Base-by-base conservation (phyloP, 2,797 vertebrate species). In the Acanthurus leucopareius region DNA sequence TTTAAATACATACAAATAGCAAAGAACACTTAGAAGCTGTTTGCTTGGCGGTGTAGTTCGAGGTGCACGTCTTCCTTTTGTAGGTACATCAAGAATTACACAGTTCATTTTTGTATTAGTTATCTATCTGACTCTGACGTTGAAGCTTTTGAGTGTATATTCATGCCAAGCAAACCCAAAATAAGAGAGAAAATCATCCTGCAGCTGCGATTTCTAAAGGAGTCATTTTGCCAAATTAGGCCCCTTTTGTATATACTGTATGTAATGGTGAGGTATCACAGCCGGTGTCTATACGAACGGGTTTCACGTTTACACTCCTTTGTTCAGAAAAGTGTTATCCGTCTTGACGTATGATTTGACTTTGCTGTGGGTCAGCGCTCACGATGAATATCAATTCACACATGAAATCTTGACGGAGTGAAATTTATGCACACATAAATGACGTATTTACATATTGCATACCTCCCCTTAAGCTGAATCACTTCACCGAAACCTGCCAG, bases 361-460 rank as follows among this genome's bases (percentile, higher is more conserved):
- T 11, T 10, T 48, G n/a, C 42, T 38, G 11, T 38, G 47, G 32
- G 45, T 87, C 42, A 59, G 32, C 40, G 45, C 49, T 17, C n/a
- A 6, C 35, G 16, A 58, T 83, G 22, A 75, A 85, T 83, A 83
- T 49, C 10, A 81, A 73, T 70, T 73, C n/a, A 45, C 16, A 47
- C 14, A 4, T 10, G 5, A 52, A 73, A 58, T 7, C 38, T 19
- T 28, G 45, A 48, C 7, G 35, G 11, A 32, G 19, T 3, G 2
- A 49, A 75, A 75, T 83, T 9, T 72, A 71, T 77, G 65, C 54
- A 53, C 35, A 59, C 53, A 9, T 20, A 68, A 77, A 77, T 75
- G 2, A 73, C 63, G 69, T 63, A 52, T 79, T 82, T 80, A 65
- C 74, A 86, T 73, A 77, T 42, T 3, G 1, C 51, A 49, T 16